Conservation (phyloP, 2,888 invertebrate species). For the Laspeyria flexula region DNA sequence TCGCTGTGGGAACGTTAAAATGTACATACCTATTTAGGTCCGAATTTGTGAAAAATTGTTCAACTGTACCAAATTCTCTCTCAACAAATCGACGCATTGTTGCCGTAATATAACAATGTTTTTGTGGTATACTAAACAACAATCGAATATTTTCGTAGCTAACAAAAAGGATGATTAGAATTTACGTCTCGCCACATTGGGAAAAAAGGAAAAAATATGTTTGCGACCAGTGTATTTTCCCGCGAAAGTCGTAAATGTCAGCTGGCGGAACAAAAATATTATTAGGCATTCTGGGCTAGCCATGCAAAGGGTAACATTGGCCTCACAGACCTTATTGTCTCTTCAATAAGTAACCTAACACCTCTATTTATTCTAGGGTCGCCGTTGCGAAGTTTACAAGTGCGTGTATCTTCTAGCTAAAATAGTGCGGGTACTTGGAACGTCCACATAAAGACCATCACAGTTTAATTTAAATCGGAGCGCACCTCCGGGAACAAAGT, state of each 20-base stretch:
- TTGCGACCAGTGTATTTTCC: slow-evolving; percentile 7
- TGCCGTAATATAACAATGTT: neutral
- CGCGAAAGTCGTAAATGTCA: slow-evolving; percentile 25
- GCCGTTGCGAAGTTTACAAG: neutral
- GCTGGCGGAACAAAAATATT: slow-evolving; percentile 20
- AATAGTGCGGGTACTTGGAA: slow-evolving; percentile 25
- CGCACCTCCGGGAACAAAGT: slow-evolving; percentile 26
- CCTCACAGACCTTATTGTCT: slow-evolving; percentile 15
- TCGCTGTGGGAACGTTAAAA: slow-evolving; percentile 40
- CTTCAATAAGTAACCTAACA: slow-evolving; percentile 26
- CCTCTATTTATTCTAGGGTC: slow-evolving; percentile 24
- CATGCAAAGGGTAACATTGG: slow-evolving; percentile 12
- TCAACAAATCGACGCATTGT: neutral
- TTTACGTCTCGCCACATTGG: slow-evolving; percentile 2
- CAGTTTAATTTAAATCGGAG: slow-evolving; percentile 33
- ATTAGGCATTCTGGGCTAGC: slow-evolving; percentile 8
- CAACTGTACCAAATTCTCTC: neutral
- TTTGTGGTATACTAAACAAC: slow-evolving; percentile 1
- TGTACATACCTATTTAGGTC: slow-evolving; percentile 33
- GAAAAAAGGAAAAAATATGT: slow-evolving; percentile 6
- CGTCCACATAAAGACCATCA: slow-evolving; percentile 29
- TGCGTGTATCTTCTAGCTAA: neutral
- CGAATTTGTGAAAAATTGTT: slow-evolving; percentile 15
- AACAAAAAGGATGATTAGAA: slow-evolving; percentile 1
- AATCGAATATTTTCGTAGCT: neutral